Percentiles rank a stretch among this genome's conserved stretches.
These are phyloP conservation scores for Archocentrus centrarchus DNA, from an alignment of 2,113 vertebrate species.

Conservation along the genomic window DNA sequence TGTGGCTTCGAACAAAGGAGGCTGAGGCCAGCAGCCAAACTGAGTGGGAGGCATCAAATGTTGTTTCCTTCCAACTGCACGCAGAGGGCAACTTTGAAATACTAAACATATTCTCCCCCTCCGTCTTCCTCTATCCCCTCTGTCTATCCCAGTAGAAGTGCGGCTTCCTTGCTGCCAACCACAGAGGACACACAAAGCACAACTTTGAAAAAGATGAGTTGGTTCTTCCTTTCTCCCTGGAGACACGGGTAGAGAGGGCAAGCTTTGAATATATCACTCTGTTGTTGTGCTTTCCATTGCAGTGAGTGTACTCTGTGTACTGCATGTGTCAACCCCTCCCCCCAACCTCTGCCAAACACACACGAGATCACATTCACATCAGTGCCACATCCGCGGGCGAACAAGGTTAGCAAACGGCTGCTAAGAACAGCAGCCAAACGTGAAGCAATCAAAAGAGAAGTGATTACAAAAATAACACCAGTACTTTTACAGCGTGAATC, in stretches of 20 bases:
- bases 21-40: conserved; percentile 14
- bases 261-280: background rate
- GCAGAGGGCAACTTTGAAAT: conserved; percentile 34
- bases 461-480: background rate
- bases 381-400: background rate
- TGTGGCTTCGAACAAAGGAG: conserved; percentile 18
- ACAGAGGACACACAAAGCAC: background rate
- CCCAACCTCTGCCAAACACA: background rate
- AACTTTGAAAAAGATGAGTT: conserved; percentile 14
- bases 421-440: background rate
- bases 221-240: background rate
- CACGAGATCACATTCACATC: background rate
- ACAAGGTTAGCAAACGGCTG: background rate
- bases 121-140: background rate
- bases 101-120: conserved; percentile 8
- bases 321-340: background rate
- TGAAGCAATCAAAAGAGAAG: background rate
- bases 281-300: background rate
- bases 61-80: conserved; percentile 23
- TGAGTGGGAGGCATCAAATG: conserved; percentile 42
- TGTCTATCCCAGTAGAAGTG: background rate
- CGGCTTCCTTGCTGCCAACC: background rate
- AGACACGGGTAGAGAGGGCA: background rate
- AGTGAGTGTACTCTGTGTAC: background rate
- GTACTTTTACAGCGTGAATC: background rate